A percentile compares a stretch with the other conserved stretches of the same genome.
These are phyloP conservation scores for Sebastes variabilis DNA, from an alignment of 2,797 vertebrate species.

Conservation along the genomic window DNA sequence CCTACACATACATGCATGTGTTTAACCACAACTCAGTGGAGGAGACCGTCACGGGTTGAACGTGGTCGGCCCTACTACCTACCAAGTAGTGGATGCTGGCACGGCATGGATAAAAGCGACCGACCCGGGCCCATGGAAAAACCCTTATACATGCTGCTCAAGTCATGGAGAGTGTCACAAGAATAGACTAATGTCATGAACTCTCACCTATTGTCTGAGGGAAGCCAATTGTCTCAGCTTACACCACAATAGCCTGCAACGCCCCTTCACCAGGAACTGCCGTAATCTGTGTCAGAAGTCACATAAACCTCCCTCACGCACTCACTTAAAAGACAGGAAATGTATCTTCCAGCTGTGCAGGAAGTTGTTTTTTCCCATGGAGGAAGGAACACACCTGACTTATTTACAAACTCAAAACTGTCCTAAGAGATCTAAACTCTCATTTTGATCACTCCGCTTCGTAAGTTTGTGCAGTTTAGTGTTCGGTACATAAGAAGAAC, in stretches of 20 bases:
- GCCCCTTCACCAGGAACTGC: background rate
- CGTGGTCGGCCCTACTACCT: background rate
- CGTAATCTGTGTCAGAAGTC: slow-evolving; percentile 56
- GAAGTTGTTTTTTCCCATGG: slow-evolving; percentile 35
- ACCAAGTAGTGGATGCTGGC: background rate
- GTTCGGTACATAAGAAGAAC: background rate
- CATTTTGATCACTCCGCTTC: background rate
- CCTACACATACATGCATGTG: background rate
- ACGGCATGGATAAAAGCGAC: background rate
- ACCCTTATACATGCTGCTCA: background rate
- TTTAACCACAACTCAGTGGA: background rate
- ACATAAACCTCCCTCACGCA: background rate
- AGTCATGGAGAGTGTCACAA: slow-evolving; percentile 29
- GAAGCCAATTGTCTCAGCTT: slow-evolving; percentile 47
- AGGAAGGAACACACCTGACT: slow-evolving; percentile 14
- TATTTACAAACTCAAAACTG: background rate
- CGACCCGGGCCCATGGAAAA: background rate
- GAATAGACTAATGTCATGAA: slow-evolving; percentile 41
- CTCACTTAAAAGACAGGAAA: slow-evolving; percentile 32
- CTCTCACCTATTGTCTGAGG: slow-evolving; percentile 40
- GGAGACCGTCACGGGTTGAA: background rate
- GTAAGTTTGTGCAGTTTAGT: background rate
- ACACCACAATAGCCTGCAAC: slow-evolving; percentile 14
- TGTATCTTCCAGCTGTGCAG: slow-evolving; percentile 62
- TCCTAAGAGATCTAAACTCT: background rate